Conservation (phyloP, 1,140 invertebrate genomes). For the Caenorhabditis inopinata region DNA sequence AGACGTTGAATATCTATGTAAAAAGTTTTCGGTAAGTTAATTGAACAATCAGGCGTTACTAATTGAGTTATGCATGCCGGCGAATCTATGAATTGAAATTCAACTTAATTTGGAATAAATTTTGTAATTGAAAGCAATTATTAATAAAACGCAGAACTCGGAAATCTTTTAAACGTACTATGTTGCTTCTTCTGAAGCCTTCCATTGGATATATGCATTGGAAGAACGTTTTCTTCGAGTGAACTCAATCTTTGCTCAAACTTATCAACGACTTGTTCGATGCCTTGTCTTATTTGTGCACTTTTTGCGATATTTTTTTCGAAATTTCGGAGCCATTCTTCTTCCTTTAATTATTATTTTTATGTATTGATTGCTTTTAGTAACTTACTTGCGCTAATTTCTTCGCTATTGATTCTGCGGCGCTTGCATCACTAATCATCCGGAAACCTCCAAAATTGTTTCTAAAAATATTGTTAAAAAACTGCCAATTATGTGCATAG, state of each 20-base stretch:
- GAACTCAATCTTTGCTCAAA: conserved; percentile 53
- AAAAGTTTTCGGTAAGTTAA: background rate
- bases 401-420: background rate
- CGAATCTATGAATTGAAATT: no score
- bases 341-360: conserved; percentile 51
- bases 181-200: conserved; percentile 62
- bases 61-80: no score
- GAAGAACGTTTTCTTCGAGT: conserved; percentile 56
- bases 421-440: background rate
- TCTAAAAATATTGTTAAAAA: no score
- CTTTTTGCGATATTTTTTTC: conserved; percentile 51
- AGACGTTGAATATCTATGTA: conserved; percentile 65
- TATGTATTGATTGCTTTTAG: background rate
- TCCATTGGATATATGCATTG: conserved; percentile 58
- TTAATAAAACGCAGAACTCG: no score
- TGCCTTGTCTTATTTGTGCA: conserved; percentile 36
- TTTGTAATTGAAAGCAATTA: no score
- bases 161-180: conserved; percentile 48
- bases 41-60: no score
- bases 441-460: no score
- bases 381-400: background rate
- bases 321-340: conserved; percentile 60
- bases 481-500: no score
- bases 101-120: no score
- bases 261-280: conserved; percentile 53